These are phyloP conservation scores for Tinamus guttatus DNA, from an alignment of 2,113 vertebrate species.

Conservation along the genomic window DNA sequence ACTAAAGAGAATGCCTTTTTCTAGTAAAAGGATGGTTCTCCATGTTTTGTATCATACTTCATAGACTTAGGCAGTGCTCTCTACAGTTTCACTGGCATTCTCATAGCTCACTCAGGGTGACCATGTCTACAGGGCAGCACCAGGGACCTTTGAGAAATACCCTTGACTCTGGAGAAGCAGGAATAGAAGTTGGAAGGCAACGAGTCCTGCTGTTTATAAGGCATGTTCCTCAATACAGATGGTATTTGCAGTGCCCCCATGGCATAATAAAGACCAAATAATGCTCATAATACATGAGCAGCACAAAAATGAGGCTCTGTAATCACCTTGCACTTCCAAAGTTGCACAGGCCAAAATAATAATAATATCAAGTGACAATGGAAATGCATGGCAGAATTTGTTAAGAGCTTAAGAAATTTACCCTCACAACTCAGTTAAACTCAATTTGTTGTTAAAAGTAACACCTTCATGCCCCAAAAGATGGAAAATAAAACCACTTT, in stretches of 20 bases:
- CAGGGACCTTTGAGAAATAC: background rate
- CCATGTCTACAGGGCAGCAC: background rate
- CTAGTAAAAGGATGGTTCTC: background rate
- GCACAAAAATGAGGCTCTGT: background rate
- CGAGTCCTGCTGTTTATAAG: background rate
- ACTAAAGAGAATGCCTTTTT: background rate
- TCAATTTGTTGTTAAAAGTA: background rate
- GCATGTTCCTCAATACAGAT: background rate
- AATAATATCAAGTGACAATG: background rate
- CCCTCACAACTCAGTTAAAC: background rate
- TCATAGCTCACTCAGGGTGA: background rate
- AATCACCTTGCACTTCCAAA: background rate
- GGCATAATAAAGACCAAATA: background rate
- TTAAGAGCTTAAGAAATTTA: background rate
- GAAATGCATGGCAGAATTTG: background rate
- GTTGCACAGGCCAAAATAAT: background rate
- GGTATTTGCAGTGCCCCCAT: background rate
- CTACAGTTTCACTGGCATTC: background rate
- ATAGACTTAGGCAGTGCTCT: background rate
- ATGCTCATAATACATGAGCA: background rate
- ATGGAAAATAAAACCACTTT: background rate
- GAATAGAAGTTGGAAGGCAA: background rate
- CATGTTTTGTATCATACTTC: background rate
- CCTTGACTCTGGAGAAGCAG: background rate
- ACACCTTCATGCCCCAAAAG: background rate